These are phyloP conservation scores for Cheilosia urbana DNA, from an alignment of 2,888 invertebrate species.

Conservation along the genomic window DNA sequence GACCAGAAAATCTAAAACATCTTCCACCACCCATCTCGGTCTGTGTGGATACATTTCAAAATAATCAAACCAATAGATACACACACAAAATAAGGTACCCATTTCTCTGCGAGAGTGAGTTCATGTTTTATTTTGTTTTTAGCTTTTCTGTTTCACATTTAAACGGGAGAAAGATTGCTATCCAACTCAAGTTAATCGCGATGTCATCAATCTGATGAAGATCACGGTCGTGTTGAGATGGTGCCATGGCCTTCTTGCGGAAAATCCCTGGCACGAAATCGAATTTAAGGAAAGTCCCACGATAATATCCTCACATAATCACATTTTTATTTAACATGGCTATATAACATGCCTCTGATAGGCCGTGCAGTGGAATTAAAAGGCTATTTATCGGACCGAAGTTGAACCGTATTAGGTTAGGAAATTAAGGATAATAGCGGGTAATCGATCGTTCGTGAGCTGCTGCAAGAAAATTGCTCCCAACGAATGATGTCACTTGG, in stretches of 20 bases:
- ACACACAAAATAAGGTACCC: conserved; percentile 29
- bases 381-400: conserved; percentile 50
- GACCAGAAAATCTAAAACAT: conserved; percentile 67
- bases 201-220: conserved; percentile 68
- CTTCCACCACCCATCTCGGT: conserved; percentile 59
- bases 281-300: conserved; percentile 61
- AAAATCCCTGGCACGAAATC: conserved; percentile 58
- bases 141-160: conserved; percentile 11
- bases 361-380: conserved; percentile 53
- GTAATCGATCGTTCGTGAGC: conserved; percentile 69
- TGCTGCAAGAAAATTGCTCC: conserved; percentile 5
- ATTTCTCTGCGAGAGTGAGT: conserved; percentile 40
- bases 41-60: conserved; percentile 52
- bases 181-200: conserved; percentile 58
- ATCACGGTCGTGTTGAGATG: conserved; percentile 63
- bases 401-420: conserved; percentile 54
- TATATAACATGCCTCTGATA: neutral
- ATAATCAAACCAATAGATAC: conserved; percentile 51
- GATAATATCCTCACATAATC: conserved; percentile 59
- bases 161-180: conserved; percentile 43
- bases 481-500: conserved; percentile 46
- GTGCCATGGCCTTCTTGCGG: conserved; percentile 19
- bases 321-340: conserved; percentile 23
- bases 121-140: conserved; percentile 12
- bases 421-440: conserved; percentile 59